These are phyloP conservation scores for Drosophila trichaetosa DNA, from an alignment of 2,888 invertebrate genomes.

Conservation along the genomic window DNA sequence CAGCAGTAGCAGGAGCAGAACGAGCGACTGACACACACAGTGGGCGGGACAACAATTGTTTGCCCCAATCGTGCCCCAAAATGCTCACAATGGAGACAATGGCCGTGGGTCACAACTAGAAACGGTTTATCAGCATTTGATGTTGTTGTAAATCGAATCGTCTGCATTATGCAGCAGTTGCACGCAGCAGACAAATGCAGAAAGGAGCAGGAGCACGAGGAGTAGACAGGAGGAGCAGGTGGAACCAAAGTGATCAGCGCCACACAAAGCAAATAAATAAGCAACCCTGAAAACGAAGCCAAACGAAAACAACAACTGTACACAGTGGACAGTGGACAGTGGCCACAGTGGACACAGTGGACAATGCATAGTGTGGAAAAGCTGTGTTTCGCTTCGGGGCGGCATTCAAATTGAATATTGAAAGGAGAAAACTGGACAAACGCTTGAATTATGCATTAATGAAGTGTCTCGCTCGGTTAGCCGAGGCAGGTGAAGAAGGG, in stretches of 20 bases:
- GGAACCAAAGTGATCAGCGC: constrained; percentile 50
- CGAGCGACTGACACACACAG: constrained; percentile 10
- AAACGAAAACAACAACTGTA: constrained; percentile 28
- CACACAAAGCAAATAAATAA: constrained; percentile 74
- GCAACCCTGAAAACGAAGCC: constrained; percentile 59
- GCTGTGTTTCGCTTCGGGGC: constrained; percentile 73
- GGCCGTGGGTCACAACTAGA: constrained; percentile 36
- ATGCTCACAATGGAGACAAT: constrained; percentile 47
- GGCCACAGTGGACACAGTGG: constrained; percentile 2
- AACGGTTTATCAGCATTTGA: constrained; percentile 77
- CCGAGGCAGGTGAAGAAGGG: constrained; percentile 24
- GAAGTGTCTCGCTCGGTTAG: constrained; percentile 67
- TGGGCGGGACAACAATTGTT: constrained; percentile 6
- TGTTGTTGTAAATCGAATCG: constrained; percentile 69
- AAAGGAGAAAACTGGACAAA: constrained; percentile 78
- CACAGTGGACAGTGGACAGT: constrained; percentile 14
- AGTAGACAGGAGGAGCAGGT: neutral
- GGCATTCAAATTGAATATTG: constrained; percentile 80
- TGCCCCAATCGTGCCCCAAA: constrained; percentile 1
- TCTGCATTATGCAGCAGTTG: constrained; percentile 77
- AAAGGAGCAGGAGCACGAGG: neutral
- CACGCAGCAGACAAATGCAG: constrained; percentile 12
- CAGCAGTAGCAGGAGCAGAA: neutral
- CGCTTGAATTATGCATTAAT: constrained; percentile 80
- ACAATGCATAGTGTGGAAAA: constrained; percentile 16